A percentile compares a stretch with the other conserved stretches of the same genome.
Evolutionary conservation across 2,797 vertebrate genomes (phyloP).

Genomic region (Lagothrix lagotricha): DNA sequence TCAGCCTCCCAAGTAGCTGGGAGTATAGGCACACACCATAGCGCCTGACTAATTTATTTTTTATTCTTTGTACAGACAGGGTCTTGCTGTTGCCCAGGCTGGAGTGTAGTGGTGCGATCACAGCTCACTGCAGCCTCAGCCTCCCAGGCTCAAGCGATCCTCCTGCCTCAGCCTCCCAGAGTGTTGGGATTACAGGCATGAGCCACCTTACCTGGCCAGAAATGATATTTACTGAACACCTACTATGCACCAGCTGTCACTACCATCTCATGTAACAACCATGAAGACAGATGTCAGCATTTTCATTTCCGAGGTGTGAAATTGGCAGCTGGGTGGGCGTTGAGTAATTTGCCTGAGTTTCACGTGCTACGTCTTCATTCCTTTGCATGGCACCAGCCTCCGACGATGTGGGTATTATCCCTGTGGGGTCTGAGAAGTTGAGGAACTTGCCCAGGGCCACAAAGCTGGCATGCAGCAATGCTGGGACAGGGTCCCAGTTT

Average conservation of each 20-base stretch:
- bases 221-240: background rate
- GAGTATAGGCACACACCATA: background rate
- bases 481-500: background rate
- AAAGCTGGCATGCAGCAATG: fast-evolving
- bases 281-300: background rate
- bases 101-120: too few relatives aligned
- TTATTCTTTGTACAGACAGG: too few relatives aligned
- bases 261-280: background rate
- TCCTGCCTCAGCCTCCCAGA: too few relatives aligned
- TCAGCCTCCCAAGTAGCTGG: background rate
- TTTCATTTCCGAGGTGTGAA: background rate
- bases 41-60: too few relatives aligned
- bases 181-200: background rate
- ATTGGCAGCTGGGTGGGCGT: background rate
- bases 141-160: too few relatives aligned
- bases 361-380: fast-evolving
- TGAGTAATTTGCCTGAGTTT: background rate
- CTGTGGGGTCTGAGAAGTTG: background rate
- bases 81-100: too few relatives aligned
- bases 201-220: background rate
- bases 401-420: too few relatives aligned
- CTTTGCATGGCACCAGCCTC: background rate
- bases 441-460: background rate
- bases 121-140: too few relatives aligned
- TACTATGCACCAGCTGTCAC: background rate